Conservation (phyloP, 2,888 invertebrate genomes). For the Autographa pulchrina region DNA sequence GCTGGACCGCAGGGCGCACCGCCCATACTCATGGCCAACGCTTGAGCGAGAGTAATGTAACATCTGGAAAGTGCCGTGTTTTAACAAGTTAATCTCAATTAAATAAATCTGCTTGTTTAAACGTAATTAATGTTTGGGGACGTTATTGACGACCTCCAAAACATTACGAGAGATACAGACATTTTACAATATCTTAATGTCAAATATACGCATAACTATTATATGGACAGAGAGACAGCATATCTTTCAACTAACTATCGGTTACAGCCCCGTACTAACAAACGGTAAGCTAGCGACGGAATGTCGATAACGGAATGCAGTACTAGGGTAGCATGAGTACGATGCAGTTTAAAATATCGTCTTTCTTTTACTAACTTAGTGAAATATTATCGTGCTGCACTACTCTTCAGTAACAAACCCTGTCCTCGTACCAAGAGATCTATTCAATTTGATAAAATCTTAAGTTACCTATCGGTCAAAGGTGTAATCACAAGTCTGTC, state of each 20-base stretch:
- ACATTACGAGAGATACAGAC: too few relatives aligned
- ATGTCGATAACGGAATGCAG: not conserved
- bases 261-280: too few relatives aligned
- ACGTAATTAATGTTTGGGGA: too few relatives aligned
- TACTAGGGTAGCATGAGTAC: not conserved
- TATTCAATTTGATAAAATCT: not conserved
- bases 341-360: not conserved
- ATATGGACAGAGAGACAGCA: too few relatives aligned
- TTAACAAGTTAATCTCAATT: too few relatives aligned
- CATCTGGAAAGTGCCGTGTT: conserved; percentile 91
- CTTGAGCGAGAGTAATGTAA: conserved; percentile 98
- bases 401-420: not conserved
- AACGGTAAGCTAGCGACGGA: not conserved
- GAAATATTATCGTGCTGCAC: not conserved
- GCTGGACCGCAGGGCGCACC: conserved; percentile 99
- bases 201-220: too few relatives aligned
- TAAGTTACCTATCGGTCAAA: conserved; percentile 91
- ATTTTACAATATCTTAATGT: too few relatives aligned
- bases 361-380: not conserved
- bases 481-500: conserved; percentile 99
- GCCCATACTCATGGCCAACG: conserved; percentile 98
- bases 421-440: not conserved
- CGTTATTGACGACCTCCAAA: too few relatives aligned
- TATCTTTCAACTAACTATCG: too few relatives aligned
- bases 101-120: too few relatives aligned